phyloP scores from a whole-genome alignment of 92 coral and sea anemone genomes.

The Phenganax stokvisi region DNA sequence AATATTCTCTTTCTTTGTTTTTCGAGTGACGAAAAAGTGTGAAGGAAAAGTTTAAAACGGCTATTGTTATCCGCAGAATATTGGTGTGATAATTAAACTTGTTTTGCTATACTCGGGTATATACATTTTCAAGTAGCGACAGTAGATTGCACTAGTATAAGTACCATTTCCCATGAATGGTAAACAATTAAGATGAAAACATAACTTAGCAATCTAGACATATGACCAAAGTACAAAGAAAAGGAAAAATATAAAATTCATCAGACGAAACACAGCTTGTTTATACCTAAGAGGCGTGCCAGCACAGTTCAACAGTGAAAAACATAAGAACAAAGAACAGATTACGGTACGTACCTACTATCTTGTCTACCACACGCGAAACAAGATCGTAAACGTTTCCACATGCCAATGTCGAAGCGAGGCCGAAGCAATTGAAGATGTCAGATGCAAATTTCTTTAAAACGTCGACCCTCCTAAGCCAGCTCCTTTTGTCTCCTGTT shows the following conservation, averaged over 20 bases:
- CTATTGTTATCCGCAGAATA: not conserved
- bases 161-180: slow-evolving; percentile 3
- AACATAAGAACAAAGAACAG: not conserved
- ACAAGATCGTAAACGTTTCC: slow-evolving; percentile 21
- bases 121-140: not conserved
- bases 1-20: too few relatives aligned
- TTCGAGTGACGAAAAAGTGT: too few relatives aligned
- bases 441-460: slow-evolving; percentile 32
- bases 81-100: not conserved
- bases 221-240: not conserved
- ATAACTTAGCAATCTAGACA: not conserved
- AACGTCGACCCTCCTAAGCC: not conserved
- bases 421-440: not conserved
- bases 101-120: not conserved
- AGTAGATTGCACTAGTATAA: not conserved
- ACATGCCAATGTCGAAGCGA: slow-evolving; percentile 8
- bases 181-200: not conserved
- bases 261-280: not conserved
- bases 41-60: too few relatives aligned
- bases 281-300: not conserved
- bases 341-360: not conserved
- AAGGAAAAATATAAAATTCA: not conserved
- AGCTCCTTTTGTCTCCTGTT: slow-evolving; percentile 4
- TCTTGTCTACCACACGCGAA: slow-evolving; percentile 1
- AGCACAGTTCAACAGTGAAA: not conserved